Percentiles rank a stretch among this genome's conserved stretches.
phyloP scores from a whole-genome alignment of 2,888 invertebrate genomes.

The Scaptomyza tumidula region DNA sequence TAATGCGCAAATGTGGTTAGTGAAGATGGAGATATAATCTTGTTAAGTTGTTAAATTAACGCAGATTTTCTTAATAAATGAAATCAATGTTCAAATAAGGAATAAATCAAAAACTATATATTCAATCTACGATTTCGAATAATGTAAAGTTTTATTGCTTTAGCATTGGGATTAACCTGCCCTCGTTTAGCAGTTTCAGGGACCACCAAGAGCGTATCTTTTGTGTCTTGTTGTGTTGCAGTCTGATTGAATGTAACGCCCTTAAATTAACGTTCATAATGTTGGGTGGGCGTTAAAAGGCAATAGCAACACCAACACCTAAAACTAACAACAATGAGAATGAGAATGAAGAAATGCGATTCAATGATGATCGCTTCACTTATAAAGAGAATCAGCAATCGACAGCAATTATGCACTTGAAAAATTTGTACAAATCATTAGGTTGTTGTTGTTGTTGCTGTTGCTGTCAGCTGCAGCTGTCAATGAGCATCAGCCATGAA shows the following conservation, averaged over 20 bases:
- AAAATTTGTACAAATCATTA: slow-evolving; percentile 61
- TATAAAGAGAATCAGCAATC: slow-evolving; percentile 37
- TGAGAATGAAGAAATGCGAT: slow-evolving; percentile 8
- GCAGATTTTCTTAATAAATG: no score
- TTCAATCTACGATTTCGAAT: no score
- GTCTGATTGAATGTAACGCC: slow-evolving; percentile 24
- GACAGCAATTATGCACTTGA: slow-evolving; percentile 67
- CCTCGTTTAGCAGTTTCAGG: background rate
- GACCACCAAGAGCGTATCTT: slow-evolving; percentile 39
- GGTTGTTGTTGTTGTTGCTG: slow-evolving; percentile 13
- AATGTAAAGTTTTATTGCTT: no score
- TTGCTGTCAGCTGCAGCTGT: slow-evolving; percentile 41
- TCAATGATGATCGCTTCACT: slow-evolving; percentile 42
- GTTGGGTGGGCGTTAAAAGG: slow-evolving; percentile 40
- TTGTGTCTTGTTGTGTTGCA: slow-evolving; percentile 11
- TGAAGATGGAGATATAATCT: no score
- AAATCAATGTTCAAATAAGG: no score
- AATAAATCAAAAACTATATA: no score
- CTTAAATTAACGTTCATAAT: slow-evolving; percentile 2
- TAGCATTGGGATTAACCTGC: no score
- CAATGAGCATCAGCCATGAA: slow-evolving; percentile 4
- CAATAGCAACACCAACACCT: slow-evolving; percentile 25
- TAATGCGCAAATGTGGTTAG: no score
- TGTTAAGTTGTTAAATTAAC: no score
- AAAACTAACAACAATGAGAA: slow-evolving; percentile 15